Base-by-base conservation (phyloP, 2,888 invertebrate genomes). In the Antitype chi region DNA sequence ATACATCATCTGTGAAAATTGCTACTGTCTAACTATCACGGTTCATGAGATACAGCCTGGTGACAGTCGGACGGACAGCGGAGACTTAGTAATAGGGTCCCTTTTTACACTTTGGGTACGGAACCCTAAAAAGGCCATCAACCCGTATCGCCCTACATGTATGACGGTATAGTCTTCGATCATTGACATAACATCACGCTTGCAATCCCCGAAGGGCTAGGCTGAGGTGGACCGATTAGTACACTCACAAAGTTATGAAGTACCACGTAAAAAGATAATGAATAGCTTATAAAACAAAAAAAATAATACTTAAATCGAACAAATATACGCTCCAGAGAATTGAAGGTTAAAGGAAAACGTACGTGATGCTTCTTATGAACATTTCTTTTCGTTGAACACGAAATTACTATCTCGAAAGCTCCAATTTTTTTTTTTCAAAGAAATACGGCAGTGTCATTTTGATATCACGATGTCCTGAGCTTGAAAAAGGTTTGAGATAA, bases 401-500 rank as follows among this genome's bases (percentile, higher is more conserved):
- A 70, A 69, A 59, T 75, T 76, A 68, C 59, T 83, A 49, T 78
- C 47, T 28, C 59, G 32, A 25, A 47, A 62, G 53, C 68, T 78
- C 38, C 71, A 23, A 59, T 53, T 78, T 49, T 84, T 53, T 78
- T 49, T 84, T 64, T 23, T 38, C 43, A 53, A 69, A 84, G 70
- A 60, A 63, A 64, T 52, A 55, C 1, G 84, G 38, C 20, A 20
- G 25, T 71, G 68, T 64, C 66, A 32, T 81, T 71, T 72, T 80
- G 67, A 78, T 80, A 53, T 73, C 57, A 25, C 32, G 80, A 53
- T 28, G 43, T 66, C 66, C 53, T 80, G 32, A 75, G 49, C 76
- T 57, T 74, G 63, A 64, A 55, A 60, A 68, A 74, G 74, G 74
- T 81, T 62, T 62, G 38, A 28, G 68, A 84, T 79, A 74, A 84